Base-by-base conservation (phyloP, 2,888 invertebrate genomes). In the Allygus modestus region DNA sequence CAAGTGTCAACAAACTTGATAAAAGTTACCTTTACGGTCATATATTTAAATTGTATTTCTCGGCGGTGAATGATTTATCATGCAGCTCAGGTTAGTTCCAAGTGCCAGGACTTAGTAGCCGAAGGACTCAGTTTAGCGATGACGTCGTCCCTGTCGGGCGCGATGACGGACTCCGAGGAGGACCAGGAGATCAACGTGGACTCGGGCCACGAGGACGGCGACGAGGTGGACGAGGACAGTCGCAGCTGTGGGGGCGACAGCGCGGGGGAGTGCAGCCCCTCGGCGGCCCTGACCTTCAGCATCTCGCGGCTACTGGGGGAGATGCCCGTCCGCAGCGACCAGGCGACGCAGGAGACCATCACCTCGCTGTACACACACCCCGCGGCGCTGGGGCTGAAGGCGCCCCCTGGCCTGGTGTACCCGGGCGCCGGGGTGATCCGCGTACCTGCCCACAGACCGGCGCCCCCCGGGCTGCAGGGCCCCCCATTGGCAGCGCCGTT, bases 391-490 rank as follows among this genome's bases (percentile, higher is more conserved):
- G 71, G 85, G 33, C n/a, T n/a, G n/a, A n/a, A n/a, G n/a, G n/a
- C n/a, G n/a, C 81, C 85, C 23, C 84, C 84, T 23, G 83, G 84
- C 15, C 61, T 84, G 0, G 71, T 86, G 33, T 85, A 84, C 82
- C 86, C 93, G 82, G 91, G 92, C 85, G 94, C 93, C 84, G 96
- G 96, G 88, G 97, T 96, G 75, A 94, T 96, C 88, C 92, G 96
- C 89, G 96, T 96, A 87, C 96, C 96, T 79, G 96, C 96, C 84
- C 97, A 97, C 89, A 91, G 96, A 88, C 94, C 97, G 26, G 90
- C 93, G 20, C 86, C 85, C 11, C 87, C 87, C 12, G 86, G 84
- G 0, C 73, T 73, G 58, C 43, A 41, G 46, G 82, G 65, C 0
- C 82, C 82, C 85, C 93, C 93, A 79, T 90, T 94, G 88, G 94